Conservation (phyloP, 2,797 vertebrate species). For the Okamejei kenojei region DNA sequence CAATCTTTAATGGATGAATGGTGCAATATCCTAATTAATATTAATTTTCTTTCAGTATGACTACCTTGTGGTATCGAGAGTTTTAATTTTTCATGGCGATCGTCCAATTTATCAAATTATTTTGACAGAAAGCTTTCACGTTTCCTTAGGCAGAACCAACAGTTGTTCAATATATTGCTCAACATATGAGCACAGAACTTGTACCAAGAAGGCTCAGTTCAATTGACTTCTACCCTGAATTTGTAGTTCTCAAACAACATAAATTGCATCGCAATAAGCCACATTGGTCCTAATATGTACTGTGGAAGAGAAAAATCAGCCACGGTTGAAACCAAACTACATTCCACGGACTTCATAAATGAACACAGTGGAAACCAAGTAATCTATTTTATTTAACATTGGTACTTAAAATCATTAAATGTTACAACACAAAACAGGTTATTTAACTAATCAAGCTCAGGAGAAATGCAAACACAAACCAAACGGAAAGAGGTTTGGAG, state of each 20-base stretch:
- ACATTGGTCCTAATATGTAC: background rate
- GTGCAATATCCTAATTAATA: background rate
- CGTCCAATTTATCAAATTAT: background rate
- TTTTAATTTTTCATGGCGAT: background rate
- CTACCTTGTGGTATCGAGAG: background rate
- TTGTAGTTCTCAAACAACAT: background rate
- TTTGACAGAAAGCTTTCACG: background rate
- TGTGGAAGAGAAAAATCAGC: background rate
- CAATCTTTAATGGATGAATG: conserved; percentile 22
- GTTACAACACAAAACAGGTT: background rate
- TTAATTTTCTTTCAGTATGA: conserved; percentile 6
- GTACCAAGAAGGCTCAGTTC: background rate
- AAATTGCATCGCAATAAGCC: background rate
- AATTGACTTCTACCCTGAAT: background rate
- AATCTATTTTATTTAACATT: background rate
- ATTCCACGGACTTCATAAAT: background rate
- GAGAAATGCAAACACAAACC: background rate
- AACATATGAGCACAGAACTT: background rate
- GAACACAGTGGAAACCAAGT: background rate
- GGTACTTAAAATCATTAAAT: background rate
- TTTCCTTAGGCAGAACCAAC: background rate
- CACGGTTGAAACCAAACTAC: background rate
- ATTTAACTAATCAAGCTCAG: background rate
- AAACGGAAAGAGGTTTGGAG: background rate
- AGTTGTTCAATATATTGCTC: background rate